A percentile compares a stretch with the other conserved stretches of the same genome.
phyloP scores from a whole-genome alignment of 1,140 invertebrate genomes.

The Drosophila mayri region DNA sequence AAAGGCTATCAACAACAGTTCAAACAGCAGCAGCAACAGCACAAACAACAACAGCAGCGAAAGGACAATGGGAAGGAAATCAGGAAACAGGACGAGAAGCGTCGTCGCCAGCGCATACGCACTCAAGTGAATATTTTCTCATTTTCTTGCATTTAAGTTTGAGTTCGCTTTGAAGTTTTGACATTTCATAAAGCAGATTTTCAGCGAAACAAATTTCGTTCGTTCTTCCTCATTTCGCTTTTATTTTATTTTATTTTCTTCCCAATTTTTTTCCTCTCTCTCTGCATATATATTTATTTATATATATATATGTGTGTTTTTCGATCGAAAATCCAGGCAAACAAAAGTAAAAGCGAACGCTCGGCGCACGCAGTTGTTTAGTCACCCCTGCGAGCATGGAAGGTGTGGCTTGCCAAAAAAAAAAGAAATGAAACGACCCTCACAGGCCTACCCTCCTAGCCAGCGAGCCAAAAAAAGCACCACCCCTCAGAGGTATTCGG shows the following conservation, averaged over 20 bases:
- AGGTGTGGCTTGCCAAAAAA: constrained; percentile 76
- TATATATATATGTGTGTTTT: constrained; percentile 29
- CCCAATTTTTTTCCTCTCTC: constrained; percentile 10
- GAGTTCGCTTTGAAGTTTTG: constrained; percentile 84
- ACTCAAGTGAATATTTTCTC: constrained; percentile 84
- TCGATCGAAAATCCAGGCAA: constrained; percentile 79
- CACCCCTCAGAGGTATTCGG: neutral
- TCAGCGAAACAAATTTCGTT: constrained; percentile 43
- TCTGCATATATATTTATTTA: neutral
- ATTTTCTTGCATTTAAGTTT: constrained; percentile 83
- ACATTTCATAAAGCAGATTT: constrained; percentile 84
- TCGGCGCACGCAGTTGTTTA: constrained; percentile 59
- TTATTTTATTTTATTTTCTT: constrained; percentile 46
- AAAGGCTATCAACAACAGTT: constrained; percentile 83
- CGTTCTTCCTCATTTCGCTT: constrained; percentile 37
- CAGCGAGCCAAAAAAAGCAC: neutral
- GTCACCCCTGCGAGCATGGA: constrained; percentile 77
- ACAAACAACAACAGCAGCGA: constrained; percentile 21
- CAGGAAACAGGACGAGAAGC: constrained; percentile 22
- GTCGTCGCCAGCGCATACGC: constrained; percentile 53
- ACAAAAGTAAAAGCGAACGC: constrained; percentile 81
- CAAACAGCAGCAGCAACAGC: constrained; percentile 63
- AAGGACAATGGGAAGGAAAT: constrained; percentile 35
- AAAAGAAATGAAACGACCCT: constrained; percentile 65
- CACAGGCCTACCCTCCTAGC: constrained; percentile 42